Evolutionary conservation across 2,797 vertebrate species (phyloP).

Genomic region (Knipowitschia caucasica): DNA sequence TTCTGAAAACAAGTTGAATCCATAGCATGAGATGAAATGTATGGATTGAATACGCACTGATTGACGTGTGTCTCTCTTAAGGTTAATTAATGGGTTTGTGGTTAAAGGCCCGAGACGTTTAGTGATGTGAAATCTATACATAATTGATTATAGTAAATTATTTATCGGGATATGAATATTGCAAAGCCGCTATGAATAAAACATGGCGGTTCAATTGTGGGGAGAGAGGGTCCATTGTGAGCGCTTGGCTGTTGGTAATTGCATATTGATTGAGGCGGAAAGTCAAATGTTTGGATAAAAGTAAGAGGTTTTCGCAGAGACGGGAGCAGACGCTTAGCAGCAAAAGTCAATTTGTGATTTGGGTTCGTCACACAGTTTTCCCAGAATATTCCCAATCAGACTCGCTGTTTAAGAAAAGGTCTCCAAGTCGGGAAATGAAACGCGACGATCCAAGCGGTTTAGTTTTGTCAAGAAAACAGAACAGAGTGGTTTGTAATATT

Average conservation of each 20-base stretch:
- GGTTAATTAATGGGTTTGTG: constrained; percentile 48
- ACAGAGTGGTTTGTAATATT: too few relatives aligned
- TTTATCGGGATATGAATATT: constrained; percentile 62
- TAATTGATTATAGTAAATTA: constrained; percentile 68
- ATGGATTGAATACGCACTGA: constrained; percentile 45
- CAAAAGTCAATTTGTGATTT: background rate
- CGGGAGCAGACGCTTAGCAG: constrained; percentile 27
- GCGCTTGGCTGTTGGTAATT: constrained; percentile 61
- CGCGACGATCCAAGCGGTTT: too few relatives aligned
- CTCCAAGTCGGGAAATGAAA: too few relatives aligned
- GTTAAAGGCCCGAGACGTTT: constrained; percentile 56
- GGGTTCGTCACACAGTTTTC: background rate
- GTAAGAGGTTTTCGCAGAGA: constrained; percentile 38
- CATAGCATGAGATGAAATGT: constrained; percentile 44
- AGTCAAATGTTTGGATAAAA: constrained; percentile 61
- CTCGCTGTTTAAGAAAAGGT: too few relatives aligned
- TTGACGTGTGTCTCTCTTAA: constrained; percentile 41
- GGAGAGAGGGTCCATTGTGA: constrained; percentile 52
- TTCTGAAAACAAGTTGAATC: constrained; percentile 41
- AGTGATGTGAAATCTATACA: constrained; percentile 60
- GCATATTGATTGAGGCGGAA: constrained; percentile 61
- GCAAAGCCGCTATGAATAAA: constrained; percentile 60
- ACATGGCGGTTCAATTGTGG: constrained; percentile 51
- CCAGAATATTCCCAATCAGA: too few relatives aligned
- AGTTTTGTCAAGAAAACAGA: too few relatives aligned